phyloP scores from a whole-genome alignment of 2,113 vertebrate genomes.

The Psilopogon haemacephalus region DNA sequence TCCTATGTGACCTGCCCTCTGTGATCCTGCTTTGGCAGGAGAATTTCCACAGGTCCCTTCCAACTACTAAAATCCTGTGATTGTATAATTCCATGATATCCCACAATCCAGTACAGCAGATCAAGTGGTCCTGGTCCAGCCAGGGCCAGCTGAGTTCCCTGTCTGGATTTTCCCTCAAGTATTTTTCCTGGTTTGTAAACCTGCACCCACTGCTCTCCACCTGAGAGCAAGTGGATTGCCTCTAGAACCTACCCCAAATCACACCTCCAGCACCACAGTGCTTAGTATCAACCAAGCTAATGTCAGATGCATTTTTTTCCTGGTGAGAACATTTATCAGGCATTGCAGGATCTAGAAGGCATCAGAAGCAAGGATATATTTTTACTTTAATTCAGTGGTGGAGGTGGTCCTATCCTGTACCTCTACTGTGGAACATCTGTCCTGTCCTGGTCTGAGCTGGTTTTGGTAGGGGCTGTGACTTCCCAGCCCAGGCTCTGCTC shows the following conservation, averaged over 20 bases:
- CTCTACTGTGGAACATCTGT: not conserved
- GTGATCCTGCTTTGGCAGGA: no score
- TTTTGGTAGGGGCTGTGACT: no score
- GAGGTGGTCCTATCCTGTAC: not conserved
- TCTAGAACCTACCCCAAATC: not conserved
- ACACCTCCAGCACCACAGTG: accelerated
- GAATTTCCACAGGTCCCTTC: no score
- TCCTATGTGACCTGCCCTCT: no score
- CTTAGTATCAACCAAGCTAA: not conserved
- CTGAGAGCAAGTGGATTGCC: not conserved
- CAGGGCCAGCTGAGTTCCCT: not conserved
- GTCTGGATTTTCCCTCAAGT: not conserved
- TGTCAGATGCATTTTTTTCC: not conserved
- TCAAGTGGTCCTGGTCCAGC: not conserved
- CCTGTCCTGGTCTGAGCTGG: no score
- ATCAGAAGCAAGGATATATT: not conserved
- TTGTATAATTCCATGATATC: no score
- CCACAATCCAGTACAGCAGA: not conserved
- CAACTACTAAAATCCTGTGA: no score
- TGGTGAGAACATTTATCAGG: not conserved
- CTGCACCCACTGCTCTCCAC: not conserved
- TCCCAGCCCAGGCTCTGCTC: no score
- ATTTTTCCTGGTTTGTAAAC: not conserved
- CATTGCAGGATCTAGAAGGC: not conserved
- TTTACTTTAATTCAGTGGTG: not conserved